Evolutionary conservation across 2,888 invertebrate species (phyloP).

Genomic region (Epinotia brunnichana): DNA sequence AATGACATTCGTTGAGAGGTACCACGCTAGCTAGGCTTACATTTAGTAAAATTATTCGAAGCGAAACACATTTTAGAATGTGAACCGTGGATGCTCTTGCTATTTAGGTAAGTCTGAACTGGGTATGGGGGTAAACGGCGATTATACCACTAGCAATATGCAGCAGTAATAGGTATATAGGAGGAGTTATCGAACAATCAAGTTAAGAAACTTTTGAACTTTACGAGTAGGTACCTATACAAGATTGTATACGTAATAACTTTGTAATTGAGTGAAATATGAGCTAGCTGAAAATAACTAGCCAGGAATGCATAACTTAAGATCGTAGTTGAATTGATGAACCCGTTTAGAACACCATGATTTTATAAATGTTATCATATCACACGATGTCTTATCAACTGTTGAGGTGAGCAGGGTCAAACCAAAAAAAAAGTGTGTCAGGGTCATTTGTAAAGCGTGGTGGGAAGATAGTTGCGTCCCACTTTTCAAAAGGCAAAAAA

Average conservation of each 20-base stretch:
- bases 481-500: too few relatives aligned
- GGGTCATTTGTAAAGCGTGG: too few relatives aligned
- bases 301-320: not conserved
- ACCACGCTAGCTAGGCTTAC: too few relatives aligned
- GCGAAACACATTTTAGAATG: not conserved
- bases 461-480: too few relatives aligned
- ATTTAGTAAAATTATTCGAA: too few relatives aligned
- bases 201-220: not conserved
- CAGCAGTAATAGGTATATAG: not conserved
- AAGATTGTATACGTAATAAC: conserved; percentile 4
- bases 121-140: not conserved
- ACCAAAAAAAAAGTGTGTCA: too few relatives aligned
- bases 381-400: too few relatives aligned
- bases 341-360: not conserved
- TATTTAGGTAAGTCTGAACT: not conserved
- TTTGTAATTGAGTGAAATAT: not conserved
- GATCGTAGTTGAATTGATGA: not conserved
- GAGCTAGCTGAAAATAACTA: not conserved
- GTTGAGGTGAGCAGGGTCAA: too few relatives aligned
- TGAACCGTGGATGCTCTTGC: not conserved
- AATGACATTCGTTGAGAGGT: too few relatives aligned
- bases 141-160: not conserved
- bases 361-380: not conserved
- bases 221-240: not conserved
- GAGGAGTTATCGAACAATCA: not conserved